These are phyloP conservation scores for Drosophila lowei DNA, from an alignment of 1,140 invertebrate species.

Conservation along the genomic window DNA sequence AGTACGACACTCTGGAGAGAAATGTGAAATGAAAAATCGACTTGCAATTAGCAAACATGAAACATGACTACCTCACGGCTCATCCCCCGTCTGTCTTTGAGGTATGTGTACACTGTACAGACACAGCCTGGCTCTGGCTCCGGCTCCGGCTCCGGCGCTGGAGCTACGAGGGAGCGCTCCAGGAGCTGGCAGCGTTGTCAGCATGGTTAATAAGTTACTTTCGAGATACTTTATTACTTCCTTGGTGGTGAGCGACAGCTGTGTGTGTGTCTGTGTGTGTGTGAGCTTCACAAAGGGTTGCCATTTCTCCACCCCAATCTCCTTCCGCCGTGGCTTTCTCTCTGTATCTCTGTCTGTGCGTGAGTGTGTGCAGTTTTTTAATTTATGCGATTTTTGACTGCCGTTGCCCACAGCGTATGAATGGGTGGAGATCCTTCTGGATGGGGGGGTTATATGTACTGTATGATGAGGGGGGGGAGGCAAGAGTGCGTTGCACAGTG, in stretches of 20 bases:
- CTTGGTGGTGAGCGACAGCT: conserved; percentile 66
- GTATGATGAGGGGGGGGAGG: conserved; percentile 5
- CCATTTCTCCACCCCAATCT: conserved; percentile 42
- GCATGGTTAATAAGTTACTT: conserved; percentile 81
- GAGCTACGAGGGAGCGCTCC: conserved; percentile 45
- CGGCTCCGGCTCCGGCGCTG: conserved; percentile 42
- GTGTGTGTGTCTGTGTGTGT: conserved; percentile 2
- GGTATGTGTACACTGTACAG: conserved; percentile 29
- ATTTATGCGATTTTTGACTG: conserved; percentile 79
- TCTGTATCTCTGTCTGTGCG: conserved; percentile 32
- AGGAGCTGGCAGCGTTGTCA: conserved; percentile 72
- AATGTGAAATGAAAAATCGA: conserved; percentile 81
- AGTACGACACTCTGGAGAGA: conserved; percentile 65
- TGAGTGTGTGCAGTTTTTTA: conserved; percentile 68
- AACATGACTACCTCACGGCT: conserved; percentile 45
- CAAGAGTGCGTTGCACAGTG: conserved; percentile 12
- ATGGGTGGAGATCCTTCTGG: conserved; percentile 4
- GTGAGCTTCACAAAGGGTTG: conserved; percentile 56
- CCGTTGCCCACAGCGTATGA: conserved; percentile 25
- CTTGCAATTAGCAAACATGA: conserved; percentile 82
- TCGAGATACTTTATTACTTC: conserved; percentile 81
- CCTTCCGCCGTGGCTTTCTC: background rate
- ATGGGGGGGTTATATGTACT: no score
- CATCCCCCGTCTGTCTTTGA: background rate
- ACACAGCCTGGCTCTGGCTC: conserved; percentile 38